A percentile compares a stretch with the other conserved stretches of the same genome.
These are phyloP conservation scores for Leptothorax acervorum DNA, from an alignment of 2,888 invertebrate genomes.

Conservation along the genomic window DNA sequence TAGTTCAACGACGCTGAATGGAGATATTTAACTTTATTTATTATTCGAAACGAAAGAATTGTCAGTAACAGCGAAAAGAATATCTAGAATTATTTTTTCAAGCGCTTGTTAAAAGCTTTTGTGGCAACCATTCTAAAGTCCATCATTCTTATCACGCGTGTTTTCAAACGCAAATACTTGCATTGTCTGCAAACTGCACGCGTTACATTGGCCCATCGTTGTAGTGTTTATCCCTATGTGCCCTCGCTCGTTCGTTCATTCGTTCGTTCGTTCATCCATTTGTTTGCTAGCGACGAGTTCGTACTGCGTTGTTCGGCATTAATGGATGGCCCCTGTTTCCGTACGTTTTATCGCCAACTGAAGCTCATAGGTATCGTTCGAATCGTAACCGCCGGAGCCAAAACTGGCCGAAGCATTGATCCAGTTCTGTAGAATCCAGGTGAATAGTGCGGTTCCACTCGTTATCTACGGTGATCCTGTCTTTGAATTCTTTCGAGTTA, in stretches of 20 bases:
- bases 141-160: slow-evolving; percentile 18
- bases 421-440: slow-evolving; percentile 48
- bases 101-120: slow-evolving; percentile 5
- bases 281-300: slow-evolving; percentile 56
- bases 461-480: slow-evolving; percentile 30
- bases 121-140: neutral
- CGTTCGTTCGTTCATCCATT: slow-evolving; percentile 49
- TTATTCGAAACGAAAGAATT: slow-evolving; percentile 16
- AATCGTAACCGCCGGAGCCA: slow-evolving; percentile 41
- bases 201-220: slow-evolving; percentile 26
- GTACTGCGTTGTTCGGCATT: slow-evolving; percentile 59
- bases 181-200: slow-evolving; percentile 12
- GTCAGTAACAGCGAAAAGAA: neutral
- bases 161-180: slow-evolving; percentile 44
- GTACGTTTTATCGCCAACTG: slow-evolving; percentile 67
- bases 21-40: slow-evolving; percentile 5
- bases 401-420: slow-evolving; percentile 58
- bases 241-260: slow-evolving; percentile 26
- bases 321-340: slow-evolving; percentile 72
- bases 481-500: slow-evolving; percentile 35
- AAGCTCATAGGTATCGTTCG: slow-evolving; percentile 47
- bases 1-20: neutral
- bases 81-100: neutral
- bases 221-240: slow-evolving; percentile 26
- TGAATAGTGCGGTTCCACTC: slow-evolving; percentile 14